Evolutionary conservation across 2,113 vertebrate species (phyloP).

Genomic region (Cacatua alba): DNA sequence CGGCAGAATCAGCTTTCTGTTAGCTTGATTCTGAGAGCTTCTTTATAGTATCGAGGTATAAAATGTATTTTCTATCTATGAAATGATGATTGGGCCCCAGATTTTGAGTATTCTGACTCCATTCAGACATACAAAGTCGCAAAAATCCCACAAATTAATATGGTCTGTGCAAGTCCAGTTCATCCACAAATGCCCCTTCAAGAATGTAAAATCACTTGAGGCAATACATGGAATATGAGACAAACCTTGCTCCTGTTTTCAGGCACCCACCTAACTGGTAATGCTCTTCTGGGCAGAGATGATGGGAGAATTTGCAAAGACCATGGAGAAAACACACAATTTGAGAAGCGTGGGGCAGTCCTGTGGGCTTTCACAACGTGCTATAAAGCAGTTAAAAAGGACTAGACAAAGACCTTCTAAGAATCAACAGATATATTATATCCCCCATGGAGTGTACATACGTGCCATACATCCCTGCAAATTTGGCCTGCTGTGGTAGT

Average conservation of each 20-base stretch:
- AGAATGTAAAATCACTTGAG: not conserved
- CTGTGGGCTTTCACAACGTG: not conserved
- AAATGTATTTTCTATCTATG: not conserved
- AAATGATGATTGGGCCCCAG: not conserved
- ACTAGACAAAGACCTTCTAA: not conserved
- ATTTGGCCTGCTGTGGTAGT: not conserved
- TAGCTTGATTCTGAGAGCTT: not conserved
- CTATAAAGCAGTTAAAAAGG: not conserved
- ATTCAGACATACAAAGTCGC: not conserved
- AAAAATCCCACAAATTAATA: not conserved
- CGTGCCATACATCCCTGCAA: fast-evolving
- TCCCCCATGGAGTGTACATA: not conserved
- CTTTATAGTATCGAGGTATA: not conserved
- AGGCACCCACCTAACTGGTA: not conserved
- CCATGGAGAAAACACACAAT: not conserved
- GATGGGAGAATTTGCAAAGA: not conserved
- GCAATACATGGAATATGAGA: not conserved
- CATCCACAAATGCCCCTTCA: not conserved
- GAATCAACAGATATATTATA: not conserved
- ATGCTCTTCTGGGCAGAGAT: not conserved
- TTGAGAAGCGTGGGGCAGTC: not conserved
- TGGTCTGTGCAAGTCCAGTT: not conserved
- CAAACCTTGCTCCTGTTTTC: not conserved
- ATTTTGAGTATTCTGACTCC: not conserved
- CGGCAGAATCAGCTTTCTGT: not conserved